phyloP scores from a whole-genome alignment of 2,113 vertebrate species.

The Bostrychus sinensis region DNA sequence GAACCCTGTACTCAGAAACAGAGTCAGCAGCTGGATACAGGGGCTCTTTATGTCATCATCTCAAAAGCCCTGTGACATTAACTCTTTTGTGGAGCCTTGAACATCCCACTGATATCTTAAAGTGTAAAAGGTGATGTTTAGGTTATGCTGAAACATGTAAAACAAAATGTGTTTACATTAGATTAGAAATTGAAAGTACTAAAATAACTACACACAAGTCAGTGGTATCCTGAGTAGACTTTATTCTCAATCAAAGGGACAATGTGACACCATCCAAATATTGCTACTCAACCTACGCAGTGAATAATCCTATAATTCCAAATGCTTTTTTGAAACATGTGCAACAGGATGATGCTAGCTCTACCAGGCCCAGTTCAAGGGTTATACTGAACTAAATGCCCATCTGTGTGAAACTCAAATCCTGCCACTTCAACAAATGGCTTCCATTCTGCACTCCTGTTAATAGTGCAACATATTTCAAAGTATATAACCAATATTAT shows the following conservation, averaged over 20 bases:
- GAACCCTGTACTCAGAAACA: constrained; percentile 56
- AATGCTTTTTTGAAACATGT: constrained; percentile 72
- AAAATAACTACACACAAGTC: neutral
- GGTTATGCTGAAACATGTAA: neutral
- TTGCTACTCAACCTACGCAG: constrained; percentile 57
- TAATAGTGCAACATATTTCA: constrained; percentile 39
- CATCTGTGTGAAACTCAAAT: constrained; percentile 75
- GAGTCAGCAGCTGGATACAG: constrained; percentile 60
- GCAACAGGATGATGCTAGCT: constrained; percentile 60
- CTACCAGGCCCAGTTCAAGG: constrained; percentile 67
- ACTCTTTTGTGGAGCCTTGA: neutral
- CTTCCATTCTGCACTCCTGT: constrained; percentile 53
- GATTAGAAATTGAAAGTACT: neutral
- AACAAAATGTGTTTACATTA: neutral
- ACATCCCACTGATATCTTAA: neutral
- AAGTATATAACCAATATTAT: neutral
- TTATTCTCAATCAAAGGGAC: constrained; percentile 58
- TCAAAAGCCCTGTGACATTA: constrained; percentile 60
- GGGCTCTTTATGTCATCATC: constrained; percentile 59
- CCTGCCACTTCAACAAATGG: constrained; percentile 60
- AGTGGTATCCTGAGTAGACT: neutral
- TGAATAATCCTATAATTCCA: constrained; percentile 77
- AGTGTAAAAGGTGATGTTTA: neutral
- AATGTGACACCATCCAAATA: constrained; percentile 64
- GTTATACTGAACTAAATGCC: constrained; percentile 73